A percentile compares a stretch with the other conserved stretches of the same genome.
Conservation (phyloP, 2,797 vertebrate genomes). For the Pseudochirops cupreus region DNA sequence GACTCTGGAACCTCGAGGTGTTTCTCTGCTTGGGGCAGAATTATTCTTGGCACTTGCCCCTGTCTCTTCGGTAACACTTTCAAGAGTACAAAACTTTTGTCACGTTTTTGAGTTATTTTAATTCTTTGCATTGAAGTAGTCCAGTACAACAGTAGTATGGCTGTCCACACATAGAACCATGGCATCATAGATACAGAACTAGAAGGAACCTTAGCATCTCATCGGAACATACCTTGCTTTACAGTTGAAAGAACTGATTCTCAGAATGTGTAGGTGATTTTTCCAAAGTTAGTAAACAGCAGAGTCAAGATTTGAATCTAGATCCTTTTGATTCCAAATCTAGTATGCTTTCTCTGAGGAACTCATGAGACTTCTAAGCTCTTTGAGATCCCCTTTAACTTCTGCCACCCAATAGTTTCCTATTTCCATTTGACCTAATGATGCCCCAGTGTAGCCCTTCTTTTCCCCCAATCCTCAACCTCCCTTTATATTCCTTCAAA, state of each 20-base stretch:
- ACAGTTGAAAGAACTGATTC: constrained; percentile 6
- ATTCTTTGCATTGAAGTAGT: neutral
- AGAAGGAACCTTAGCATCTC: neutral
- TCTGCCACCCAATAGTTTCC: neutral
- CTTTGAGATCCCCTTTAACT: neutral
- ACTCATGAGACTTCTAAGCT: neutral
- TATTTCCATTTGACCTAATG: neutral
- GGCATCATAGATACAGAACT: neutral
- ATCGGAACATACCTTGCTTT: constrained; percentile 12
- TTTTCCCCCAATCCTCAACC: neutral
- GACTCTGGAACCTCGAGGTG: constrained; percentile 51
- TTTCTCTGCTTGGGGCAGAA: constrained; percentile 39
- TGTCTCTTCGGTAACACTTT: neutral
- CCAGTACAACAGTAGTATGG: neutral
- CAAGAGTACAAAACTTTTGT: neutral
- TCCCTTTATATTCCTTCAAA: neutral
- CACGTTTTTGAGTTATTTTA: neutral
- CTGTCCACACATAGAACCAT: neutral
- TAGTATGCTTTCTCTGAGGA: neutral
- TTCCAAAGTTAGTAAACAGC: neutral
- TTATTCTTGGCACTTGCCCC: neutral
- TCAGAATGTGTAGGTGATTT: neutral
- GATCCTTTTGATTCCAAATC: neutral
- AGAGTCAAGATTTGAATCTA: neutral
- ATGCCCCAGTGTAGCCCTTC: neutral